Base-by-base conservation (phyloP, 2,797 vertebrate species). In the Chromobotia macracanthus region DNA sequence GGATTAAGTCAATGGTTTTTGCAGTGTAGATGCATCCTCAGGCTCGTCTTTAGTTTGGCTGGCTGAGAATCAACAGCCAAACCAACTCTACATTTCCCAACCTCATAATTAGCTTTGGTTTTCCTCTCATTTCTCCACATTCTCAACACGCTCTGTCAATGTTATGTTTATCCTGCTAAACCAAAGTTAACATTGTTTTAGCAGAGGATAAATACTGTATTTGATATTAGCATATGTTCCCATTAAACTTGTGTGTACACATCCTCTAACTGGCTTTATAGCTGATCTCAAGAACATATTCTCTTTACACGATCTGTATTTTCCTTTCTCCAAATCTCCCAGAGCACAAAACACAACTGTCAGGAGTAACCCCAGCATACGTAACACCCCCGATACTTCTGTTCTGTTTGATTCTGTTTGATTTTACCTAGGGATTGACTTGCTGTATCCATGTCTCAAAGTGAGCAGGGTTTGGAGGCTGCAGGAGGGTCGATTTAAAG, bases 11-110 rank as follows among this genome's bases (percentile, higher is more conserved):
- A 44, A 9, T 25, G 11, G 9, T 75, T 66, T 75, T 67, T 7
- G 9, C 63, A 10, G 4, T 60, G 8, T 90, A 89, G 75, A 87
- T 87, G 35, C 51, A 84, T 90, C 90, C 89, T 87, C 80, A 91
- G 90, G 86, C 85, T 53, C 87, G 81, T 83, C 86, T 90, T 84
- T 86, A 85, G 88, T 92, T 90, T 88, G 85, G 81, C 85, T 82
- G 87, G 88, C 84, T 86, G 80, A 83, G 82, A 87, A 82, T 80
- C 85, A 85, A 82, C 77, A 84, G 88, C 87, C 84, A 81, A 84
- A 84, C 80, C 55, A 38, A 80, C 82, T 84, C 86, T 86, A 80
- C 75, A 82, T 75, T 83, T 80, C 73, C 81, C 82, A 82, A 83
- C 81, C 82, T 78, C 63, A 55, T 80, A 77, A 86, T 82, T 86